Base-by-base conservation (phyloP, 92 coral and sea anemone genomes). In the Micromussa lordhowensis region DNA sequence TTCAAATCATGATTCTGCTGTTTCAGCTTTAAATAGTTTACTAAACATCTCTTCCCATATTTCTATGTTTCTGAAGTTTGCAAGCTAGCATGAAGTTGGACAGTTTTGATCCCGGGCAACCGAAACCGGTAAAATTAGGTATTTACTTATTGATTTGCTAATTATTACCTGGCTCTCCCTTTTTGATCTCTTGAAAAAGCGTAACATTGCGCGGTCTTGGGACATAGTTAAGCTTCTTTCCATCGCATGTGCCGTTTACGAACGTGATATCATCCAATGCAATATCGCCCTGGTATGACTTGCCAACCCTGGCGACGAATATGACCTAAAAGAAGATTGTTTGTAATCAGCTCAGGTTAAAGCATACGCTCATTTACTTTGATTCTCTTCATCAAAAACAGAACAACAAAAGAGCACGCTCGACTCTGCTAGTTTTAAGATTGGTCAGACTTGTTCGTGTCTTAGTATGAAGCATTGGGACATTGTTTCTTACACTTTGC, bases 281-380 rank as follows among this genome's bases (percentile, higher is more conserved):
- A 85, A 96, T 93, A 84, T 96, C 99, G 35, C 99, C 93, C 74
- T 84, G 94, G 85, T 94, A 97, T n/a, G 90, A 81, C 54, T 88
- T 90, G 28, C 99, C 99, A 11, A 93, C 87, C 1, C 96, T 88
- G 4, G 93, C 96, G 15, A 89, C 87, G 66, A 97, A 90, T 30
- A 92, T 92, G 15, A 94, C 82, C 99, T 96, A 81, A 17, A 48
- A 68, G 44, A 11, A 69, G 16, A 40, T 28, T 18, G 14, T 40
- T 31, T 83, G 22, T 28, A 53, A n/a, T 73, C 68, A 49, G 57
- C 28, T 22, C 36, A 72, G 53, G 26, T 28, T 22, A 13, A 21
- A 68, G 16, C 15, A 30, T 6, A 6, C 4, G 13, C 12, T 44
- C 51, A 44, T 5, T 8, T 44, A 44, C 12, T 8, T 7, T 44